Base-by-base conservation (phyloP, 2,113 vertebrate species). In the Ictalurus punctatus region DNA sequence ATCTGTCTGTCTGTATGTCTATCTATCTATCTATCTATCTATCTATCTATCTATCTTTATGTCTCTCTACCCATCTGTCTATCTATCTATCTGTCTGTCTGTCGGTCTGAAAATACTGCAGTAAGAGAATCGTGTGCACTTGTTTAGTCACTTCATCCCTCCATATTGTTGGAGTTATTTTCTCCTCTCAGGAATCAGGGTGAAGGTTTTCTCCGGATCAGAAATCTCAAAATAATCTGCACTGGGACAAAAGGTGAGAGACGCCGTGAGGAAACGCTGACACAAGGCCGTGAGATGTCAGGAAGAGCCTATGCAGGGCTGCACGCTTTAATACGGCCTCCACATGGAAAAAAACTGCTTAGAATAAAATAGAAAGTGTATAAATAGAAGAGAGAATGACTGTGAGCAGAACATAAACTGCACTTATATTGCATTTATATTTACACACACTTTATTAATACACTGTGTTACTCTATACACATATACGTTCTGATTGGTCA, bases 221-320 rank as follows among this genome's bases (percentile, higher is more conserved):
- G 58, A 40, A 83, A 63, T 63, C 81, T 83, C 23, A 83, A 83
- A 83, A 83, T 83, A 83, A 83, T 83, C 81, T 83, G 81, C 34
- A 9, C 19, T 83, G 58, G 81, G 81, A 63, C 81, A 63, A 63
- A 63, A 83, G 58, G 81, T 83, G 58, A 61, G 56, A 83, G 13
- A 83, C 4, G 58, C 19, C 30, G 2, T 37, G 81, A 83, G 56
- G 81, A 83, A 63, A 83, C 23, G 81, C 81, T 83, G 81, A 83
- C 81, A 83, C 58, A 63, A 83, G 81, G 81, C 81, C 34, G 34
- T 14, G 81, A 83, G 23, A 9, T 27, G 59, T 83, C 81, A 83
- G 37, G 13, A 27, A 44, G 81, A 83, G 58, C 21, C 81, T 63
- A 58, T 83, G 81, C 58, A 44, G 81, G 56, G 81, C 58, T 61